A percentile compares a stretch with the other conserved stretches of the same genome.
Conservation (phyloP, 2,797 vertebrate species). For the Protosalanx chinensis region DNA sequence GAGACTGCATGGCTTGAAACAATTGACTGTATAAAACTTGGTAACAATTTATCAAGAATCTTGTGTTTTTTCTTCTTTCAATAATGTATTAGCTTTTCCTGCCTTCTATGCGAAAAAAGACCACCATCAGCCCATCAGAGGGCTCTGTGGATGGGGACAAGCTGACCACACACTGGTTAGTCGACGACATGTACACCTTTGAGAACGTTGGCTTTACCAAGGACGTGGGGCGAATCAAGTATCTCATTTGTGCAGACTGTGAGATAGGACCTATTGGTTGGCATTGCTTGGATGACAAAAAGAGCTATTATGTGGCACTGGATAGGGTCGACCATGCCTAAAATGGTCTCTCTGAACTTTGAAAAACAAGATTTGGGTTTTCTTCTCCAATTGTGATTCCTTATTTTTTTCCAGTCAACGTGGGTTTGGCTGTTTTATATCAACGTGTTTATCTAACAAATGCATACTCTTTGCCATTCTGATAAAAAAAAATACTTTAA, state of each 20-base stretch:
- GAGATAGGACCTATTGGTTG: conserved; percentile 97
- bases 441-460: not conserved
- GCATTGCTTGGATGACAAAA: conserved; percentile 94
- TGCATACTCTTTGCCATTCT: not conserved
- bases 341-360: conserved; percentile 29
- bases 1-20: not conserved
- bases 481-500: not conserved
- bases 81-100: conserved; percentile 80
- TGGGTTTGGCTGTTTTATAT: not conserved
- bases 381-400: not conserved
- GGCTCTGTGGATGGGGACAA: conserved; percentile 79
- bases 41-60: not conserved
- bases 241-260: conserved; percentile 97
- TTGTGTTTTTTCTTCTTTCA: not conserved
- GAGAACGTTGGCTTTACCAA: conserved; percentile 98
- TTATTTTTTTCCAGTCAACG: not conserved
- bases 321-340: conserved; percentile 89
- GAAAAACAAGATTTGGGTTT: conserved; percentile 38
- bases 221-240: conserved; percentile 91
- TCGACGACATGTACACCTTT: conserved; percentile 92
- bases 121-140: conserved; percentile 61
- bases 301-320: conserved; percentile 90
- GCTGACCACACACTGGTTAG: conserved; percentile 90
- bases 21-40: not conserved
- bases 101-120: conserved; percentile 91